Evolutionary conservation across 1,140 invertebrate species (phyloP).

Genomic region (Drosophila bipectinata): DNA sequence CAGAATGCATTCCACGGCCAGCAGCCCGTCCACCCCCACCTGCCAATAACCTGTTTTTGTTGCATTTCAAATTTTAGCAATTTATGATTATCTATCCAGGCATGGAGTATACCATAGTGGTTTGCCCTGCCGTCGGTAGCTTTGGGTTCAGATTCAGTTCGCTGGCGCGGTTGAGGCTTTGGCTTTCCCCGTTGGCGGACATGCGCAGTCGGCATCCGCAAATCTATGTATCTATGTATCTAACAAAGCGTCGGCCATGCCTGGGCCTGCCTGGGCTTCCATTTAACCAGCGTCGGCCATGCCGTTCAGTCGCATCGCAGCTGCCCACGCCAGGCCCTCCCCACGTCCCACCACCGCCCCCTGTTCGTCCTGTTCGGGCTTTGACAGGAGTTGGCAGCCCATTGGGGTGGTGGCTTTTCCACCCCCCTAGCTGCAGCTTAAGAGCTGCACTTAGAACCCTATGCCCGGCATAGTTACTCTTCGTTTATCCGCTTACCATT

Average conservation of each 20-base stretch:
- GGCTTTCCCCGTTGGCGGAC: neutral
- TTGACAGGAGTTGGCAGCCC: slow-evolving; percentile 54
- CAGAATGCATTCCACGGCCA: slow-evolving; percentile 16
- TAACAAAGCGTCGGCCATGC: slow-evolving; percentile 64
- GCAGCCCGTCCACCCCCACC: slow-evolving; percentile 13
- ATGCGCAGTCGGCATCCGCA: slow-evolving; percentile 50
- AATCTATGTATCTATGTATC: slow-evolving; percentile 51
- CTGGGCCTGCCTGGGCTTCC: slow-evolving; percentile 40
- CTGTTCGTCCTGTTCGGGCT: slow-evolving; percentile 13
- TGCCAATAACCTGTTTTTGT: slow-evolving; percentile 27
- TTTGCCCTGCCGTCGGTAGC: slow-evolving; percentile 64
- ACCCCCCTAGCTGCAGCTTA: slow-evolving; percentile 37
- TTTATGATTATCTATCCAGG: slow-evolving; percentile 71
- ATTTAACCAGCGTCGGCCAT: slow-evolving; percentile 74
- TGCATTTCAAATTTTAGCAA: slow-evolving; percentile 58
- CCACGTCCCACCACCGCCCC: neutral
- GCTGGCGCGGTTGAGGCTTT: slow-evolving; percentile 1
- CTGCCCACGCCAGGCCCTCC: slow-evolving; percentile 37
- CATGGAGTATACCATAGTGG: slow-evolving; percentile 6
- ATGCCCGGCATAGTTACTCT: slow-evolving; percentile 57
- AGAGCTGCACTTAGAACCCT: slow-evolving; percentile 52
- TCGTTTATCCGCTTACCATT: slow-evolving; percentile 62
- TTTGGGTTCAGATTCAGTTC: slow-evolving; percentile 5
- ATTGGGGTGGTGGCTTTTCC: slow-evolving; percentile 19
- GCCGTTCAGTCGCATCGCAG: slow-evolving; percentile 64